phyloP scores from a whole-genome alignment of 1,140 invertebrate genomes.

The Drosophila tani region DNA sequence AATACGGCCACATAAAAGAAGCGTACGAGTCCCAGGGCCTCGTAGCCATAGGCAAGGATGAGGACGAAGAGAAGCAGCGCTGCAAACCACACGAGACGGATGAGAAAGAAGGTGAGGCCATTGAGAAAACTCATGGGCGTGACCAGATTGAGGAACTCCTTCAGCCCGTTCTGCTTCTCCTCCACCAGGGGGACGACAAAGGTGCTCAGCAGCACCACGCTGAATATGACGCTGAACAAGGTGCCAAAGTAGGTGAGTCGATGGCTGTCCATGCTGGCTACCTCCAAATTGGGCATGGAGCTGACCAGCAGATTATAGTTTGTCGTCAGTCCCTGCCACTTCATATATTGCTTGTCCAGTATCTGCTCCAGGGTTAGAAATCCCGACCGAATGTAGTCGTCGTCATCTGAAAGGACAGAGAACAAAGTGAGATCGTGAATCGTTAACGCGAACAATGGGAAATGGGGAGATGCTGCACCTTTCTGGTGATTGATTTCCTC shows the following conservation, averaged over 20 bases:
- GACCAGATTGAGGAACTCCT: slow-evolving; percentile 77
- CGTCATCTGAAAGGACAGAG: slow-evolving; percentile 57
- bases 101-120: slow-evolving; percentile 74
- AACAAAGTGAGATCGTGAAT: slow-evolving; percentile 2
- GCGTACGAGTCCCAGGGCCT: slow-evolving; percentile 39
- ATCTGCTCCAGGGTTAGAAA: slow-evolving; percentile 70
- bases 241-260: slow-evolving; percentile 64
- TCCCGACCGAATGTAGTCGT: slow-evolving; percentile 71
- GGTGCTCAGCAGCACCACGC: slow-evolving; percentile 66
- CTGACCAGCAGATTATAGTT: slow-evolving; percentile 60
- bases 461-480: slow-evolving; percentile 29
- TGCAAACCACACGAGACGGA: slow-evolving; percentile 65
- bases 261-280: slow-evolving; percentile 52
- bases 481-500: slow-evolving; percentile 69
- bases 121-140: slow-evolving; percentile 81
- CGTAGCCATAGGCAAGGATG: slow-evolving; percentile 44
- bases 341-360: slow-evolving; percentile 70
- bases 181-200: slow-evolving; percentile 80
- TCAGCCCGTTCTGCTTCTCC: slow-evolving; percentile 82
- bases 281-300: slow-evolving; percentile 67
- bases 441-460: slow-evolving; percentile 5
- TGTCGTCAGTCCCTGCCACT: slow-evolving; percentile 28
- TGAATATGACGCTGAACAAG: slow-evolving; percentile 65
- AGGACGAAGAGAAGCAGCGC: slow-evolving; percentile 46
- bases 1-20: slow-evolving; percentile 57